Evolutionary conservation across 2,113 vertebrate species (phyloP).

Genomic region (Ptyas mucosa): DNA sequence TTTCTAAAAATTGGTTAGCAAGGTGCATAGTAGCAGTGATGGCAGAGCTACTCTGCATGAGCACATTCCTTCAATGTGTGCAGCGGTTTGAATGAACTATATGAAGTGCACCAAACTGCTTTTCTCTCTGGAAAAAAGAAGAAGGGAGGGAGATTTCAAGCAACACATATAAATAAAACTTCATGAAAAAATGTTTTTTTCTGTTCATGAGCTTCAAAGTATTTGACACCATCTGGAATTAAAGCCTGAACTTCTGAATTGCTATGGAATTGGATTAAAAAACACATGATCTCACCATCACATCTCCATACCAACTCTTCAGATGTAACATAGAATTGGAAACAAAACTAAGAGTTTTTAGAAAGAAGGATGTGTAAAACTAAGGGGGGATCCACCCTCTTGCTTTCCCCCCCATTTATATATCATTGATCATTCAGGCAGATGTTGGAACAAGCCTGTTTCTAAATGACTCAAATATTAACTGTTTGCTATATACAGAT

Average conservation of each 20-base stretch:
- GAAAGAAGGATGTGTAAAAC: background rate
- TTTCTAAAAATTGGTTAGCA: background rate
- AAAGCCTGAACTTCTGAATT: constrained; percentile 2
- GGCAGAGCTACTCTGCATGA: background rate
- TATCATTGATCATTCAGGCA: background rate
- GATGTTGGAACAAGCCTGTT: background rate
- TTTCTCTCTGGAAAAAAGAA: background rate
- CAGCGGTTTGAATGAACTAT: background rate
- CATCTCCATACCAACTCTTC: constrained; percentile 10
- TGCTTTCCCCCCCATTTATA: background rate
- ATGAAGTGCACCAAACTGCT: background rate
- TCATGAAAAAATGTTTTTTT: background rate
- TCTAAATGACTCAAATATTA: background rate
- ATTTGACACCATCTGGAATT: constrained; percentile 21
- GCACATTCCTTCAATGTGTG: background rate
- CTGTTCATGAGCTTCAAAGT: background rate
- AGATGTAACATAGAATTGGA: constrained; percentile 10
- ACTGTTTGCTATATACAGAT: background rate
- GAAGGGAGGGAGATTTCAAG: background rate
- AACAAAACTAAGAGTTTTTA: constrained; percentile 6
- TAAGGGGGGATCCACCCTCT: background rate
- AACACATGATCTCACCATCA: constrained; percentile 20
- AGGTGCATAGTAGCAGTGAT: too few relatives aligned
- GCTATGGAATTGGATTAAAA: constrained; percentile 18
- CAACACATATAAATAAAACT: background rate